Evolutionary conservation across 2,888 invertebrate species (phyloP).

Genomic region (Eucriotettix oculatus): DNA sequence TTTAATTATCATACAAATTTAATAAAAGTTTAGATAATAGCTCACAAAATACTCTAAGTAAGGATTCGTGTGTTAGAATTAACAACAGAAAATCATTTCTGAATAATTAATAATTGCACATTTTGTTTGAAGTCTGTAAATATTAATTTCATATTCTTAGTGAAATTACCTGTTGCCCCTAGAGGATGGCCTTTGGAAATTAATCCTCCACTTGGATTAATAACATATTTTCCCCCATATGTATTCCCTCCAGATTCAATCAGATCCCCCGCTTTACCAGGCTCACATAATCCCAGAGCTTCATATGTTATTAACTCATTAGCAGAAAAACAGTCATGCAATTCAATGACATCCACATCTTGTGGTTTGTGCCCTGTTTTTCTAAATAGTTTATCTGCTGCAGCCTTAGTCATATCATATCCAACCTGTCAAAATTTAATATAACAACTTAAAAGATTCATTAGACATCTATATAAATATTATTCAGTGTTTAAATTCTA

Average conservation of each 20-base stretch:
- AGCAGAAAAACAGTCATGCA: constrained; percentile 96
- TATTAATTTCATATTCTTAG: too few relatives aligned
- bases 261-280: constrained; percentile 79
- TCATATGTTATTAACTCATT: constrained; percentile 97
- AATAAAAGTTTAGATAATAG: too few relatives aligned
- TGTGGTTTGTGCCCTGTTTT: constrained; percentile 57
- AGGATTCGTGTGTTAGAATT: too few relatives aligned
- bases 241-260: constrained; percentile 93
- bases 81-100: too few relatives aligned
- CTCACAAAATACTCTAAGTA: too few relatives aligned
- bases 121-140: too few relatives aligned
- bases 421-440: constrained; percentile 39
- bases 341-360: constrained; percentile 84
- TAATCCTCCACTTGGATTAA: constrained; percentile 98
- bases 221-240: constrained; percentile 88
- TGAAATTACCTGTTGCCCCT: constrained; percentile 72
- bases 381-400: constrained; percentile 56
- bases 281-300: constrained; percentile 79
- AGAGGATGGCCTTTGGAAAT: constrained; percentile 97
- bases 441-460: not conserved
- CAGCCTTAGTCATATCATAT: constrained; percentile 82
- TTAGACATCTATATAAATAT: not conserved
- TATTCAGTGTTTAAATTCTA: too few relatives aligned
- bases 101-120: too few relatives aligned
- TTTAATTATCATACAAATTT: too few relatives aligned